phyloP scores from a whole-genome alignment of 2,113 vertebrate species.

The Poecile atricapillus region DNA sequence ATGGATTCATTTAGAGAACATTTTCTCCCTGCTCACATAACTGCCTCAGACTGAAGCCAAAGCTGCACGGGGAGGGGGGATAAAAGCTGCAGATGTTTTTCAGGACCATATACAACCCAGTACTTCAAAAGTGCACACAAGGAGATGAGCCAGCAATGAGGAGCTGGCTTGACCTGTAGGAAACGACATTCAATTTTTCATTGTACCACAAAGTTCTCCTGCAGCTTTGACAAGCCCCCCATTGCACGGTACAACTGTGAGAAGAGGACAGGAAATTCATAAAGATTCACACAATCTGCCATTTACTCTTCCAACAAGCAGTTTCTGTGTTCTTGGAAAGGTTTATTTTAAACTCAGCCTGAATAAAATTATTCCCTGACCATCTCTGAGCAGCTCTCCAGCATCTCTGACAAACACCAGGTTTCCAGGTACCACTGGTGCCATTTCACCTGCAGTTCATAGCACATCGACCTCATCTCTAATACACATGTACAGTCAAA shows the following conservation, averaged over 20 bases:
- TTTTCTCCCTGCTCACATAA: slow-evolving; percentile 39
- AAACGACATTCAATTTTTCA: background rate
- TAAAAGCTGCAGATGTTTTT: slow-evolving; percentile 18
- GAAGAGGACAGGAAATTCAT: slow-evolving; percentile 10
- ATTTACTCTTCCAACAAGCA: slow-evolving; percentile 41
- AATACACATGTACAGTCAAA: slow-evolving; percentile 40
- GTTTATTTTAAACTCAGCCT: slow-evolving; percentile 38
- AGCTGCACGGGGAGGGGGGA: background rate
- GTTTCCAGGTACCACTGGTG: background rate
- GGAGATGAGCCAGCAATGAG: background rate
- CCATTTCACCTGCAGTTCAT: slow-evolving; percentile 19
- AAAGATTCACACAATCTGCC: slow-evolving; percentile 10
- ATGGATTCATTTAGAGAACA: slow-evolving; percentile 31
- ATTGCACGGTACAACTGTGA: background rate
- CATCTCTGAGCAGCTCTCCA: background rate
- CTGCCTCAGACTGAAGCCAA: slow-evolving; percentile 18
- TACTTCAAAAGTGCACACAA: background rate
- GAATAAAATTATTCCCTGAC: slow-evolving; percentile 13
- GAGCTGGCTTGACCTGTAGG: background rate
- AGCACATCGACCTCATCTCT: slow-evolving; percentile 37
- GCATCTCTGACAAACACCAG: background rate
- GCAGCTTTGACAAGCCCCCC: background rate
- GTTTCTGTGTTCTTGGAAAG: slow-evolving; percentile 5
- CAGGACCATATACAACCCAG: background rate
- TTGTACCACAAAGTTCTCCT: background rate